Percentiles rank a stretch among this genome's conserved stretches.
These are phyloP conservation scores for Penaeus japonicus DNA, from an alignment of 1,140 invertebrate species.

Conservation along the genomic window DNA sequence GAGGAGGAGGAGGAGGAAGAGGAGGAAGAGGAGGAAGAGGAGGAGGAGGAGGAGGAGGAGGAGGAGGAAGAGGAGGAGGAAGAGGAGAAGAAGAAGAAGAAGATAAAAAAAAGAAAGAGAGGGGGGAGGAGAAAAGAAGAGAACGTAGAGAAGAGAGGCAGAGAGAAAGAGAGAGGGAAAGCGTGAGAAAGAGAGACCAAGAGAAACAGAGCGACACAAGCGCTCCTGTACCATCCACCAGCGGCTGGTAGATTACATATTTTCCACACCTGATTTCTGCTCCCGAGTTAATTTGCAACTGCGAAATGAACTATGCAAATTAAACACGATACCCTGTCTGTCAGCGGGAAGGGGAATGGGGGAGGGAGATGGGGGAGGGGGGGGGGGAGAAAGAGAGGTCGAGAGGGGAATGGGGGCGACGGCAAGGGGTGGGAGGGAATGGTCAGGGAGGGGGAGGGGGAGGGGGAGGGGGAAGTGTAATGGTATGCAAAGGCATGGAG, in stretches of 20 bases:
- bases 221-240: background rate
- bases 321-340: constrained; percentile 20
- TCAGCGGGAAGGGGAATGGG: background rate
- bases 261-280: constrained; percentile 11
- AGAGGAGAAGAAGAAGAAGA: background rate
- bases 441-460: background rate
- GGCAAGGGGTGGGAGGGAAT: background rate
- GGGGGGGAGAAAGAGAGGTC: background rate
- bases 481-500: background rate
- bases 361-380: background rate
- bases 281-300: constrained; percentile 21
- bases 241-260: background rate
- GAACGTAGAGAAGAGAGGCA: too few species aligned
- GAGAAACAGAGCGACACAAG: too few species aligned
- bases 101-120: background rate
- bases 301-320: constrained; percentile 28
- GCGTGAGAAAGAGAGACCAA: background rate
- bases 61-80: background rate
- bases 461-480: background rate
- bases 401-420: too few species aligned
- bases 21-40: background rate
- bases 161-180: background rate
- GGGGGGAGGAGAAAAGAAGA: background rate
- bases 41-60: background rate
- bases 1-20: background rate